phyloP scores from a whole-genome alignment of 2,797 vertebrate genomes.

The Rousettus madagascariensis region DNA sequence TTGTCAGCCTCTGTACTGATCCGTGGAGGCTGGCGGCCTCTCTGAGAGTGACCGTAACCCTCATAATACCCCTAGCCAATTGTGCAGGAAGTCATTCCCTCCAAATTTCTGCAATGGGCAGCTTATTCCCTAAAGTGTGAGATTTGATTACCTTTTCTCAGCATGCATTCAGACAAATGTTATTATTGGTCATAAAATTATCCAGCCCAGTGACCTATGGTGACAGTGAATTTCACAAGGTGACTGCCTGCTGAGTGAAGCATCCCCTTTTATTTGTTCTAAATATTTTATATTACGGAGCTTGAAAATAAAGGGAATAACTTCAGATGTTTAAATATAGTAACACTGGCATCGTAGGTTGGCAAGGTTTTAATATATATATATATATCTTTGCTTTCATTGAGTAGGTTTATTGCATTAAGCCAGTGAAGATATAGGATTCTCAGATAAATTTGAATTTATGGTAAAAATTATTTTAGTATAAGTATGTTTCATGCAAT shows the following conservation, averaged over 20 bases:
- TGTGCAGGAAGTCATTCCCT: constrained; percentile 72
- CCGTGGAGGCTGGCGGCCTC: neutral
- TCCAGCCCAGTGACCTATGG: constrained; percentile 80
- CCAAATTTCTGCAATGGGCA: constrained; percentile 72
- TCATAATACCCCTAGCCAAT: constrained; percentile 55
- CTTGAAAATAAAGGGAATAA: constrained; percentile 32
- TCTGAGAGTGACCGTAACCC: constrained; percentile 55
- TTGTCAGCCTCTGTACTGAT: neutral
- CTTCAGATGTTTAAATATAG: constrained; percentile 61
- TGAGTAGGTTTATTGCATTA: neutral
- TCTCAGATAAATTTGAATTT: neutral
- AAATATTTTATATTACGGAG: constrained; percentile 75
- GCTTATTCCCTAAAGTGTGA: constrained; percentile 70
- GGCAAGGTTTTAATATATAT: neutral
- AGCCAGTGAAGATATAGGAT: neutral
- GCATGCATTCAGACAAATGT: constrained; percentile 80
- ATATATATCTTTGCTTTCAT: neutral
- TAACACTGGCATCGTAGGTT: neutral
- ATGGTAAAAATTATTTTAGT: neutral
- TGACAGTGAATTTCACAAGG: constrained; percentile 80
- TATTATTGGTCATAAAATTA: constrained; percentile 86
- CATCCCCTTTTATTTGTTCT: constrained; percentile 79
- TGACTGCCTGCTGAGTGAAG: constrained; percentile 81
- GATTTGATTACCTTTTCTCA: constrained; percentile 84
- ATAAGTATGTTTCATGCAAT: neutral